phyloP scores from a whole-genome alignment of 2,888 invertebrate species.

The Keiferia lycopersicella region DNA sequence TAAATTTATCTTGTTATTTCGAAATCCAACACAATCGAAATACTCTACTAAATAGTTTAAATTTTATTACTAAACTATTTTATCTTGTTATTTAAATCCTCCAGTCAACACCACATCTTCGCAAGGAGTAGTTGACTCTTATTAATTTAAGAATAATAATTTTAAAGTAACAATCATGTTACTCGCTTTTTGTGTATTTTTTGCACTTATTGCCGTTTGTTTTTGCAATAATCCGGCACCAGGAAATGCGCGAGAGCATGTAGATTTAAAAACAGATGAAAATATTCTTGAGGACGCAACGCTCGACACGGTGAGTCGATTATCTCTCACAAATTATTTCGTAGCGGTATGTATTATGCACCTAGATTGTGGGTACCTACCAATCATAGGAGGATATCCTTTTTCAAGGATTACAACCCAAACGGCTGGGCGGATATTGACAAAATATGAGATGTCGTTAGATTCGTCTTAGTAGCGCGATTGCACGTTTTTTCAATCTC shows the following conservation, averaged over 20 bases:
- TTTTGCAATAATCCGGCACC: not conserved
- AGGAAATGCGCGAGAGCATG: not conserved
- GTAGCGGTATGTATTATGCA: too few relatives aligned
- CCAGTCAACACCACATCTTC: conserved; percentile 39
- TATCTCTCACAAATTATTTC: too few relatives aligned
- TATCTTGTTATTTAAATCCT: conserved; percentile 24
- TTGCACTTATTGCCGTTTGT: not conserved
- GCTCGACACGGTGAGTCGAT: conserved; percentile 63
- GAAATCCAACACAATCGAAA: too few relatives aligned
- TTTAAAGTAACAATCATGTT: not conserved
- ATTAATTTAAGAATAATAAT: conserved; percentile 22
- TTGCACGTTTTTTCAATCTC: too few relatives aligned
- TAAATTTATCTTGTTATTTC: not conserved
- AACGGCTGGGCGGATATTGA: too few relatives aligned
- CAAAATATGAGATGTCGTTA: too few relatives aligned
- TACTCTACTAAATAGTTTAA: too few relatives aligned
- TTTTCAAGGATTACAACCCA: too few relatives aligned
- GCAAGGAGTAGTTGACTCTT: conserved; percentile 34
- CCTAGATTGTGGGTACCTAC: too few relatives aligned
- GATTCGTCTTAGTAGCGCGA: too few relatives aligned
- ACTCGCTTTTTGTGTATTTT: not conserved
- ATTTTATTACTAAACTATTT: too few relatives aligned
- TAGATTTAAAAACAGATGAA: conserved; percentile 38
- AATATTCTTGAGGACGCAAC: conserved; percentile 62
- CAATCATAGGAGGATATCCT: too few relatives aligned